These are phyloP conservation scores for Drosophila gaucha DNA, from an alignment of 2,888 invertebrate species.

Conservation along the genomic window DNA sequence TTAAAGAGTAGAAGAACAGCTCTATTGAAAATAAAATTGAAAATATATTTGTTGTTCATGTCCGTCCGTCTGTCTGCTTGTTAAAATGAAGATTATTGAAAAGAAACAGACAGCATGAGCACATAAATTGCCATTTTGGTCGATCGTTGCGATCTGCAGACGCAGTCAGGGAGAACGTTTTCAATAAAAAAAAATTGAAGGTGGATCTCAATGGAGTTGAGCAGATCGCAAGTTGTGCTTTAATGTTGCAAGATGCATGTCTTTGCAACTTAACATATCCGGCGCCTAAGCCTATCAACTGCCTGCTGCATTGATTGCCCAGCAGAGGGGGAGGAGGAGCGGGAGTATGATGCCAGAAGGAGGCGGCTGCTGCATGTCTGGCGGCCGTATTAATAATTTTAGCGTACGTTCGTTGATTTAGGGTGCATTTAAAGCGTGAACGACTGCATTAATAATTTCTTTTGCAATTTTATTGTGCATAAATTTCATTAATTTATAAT, in stretches of 20 bases:
- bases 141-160: slow-evolving; percentile 15
- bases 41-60: too few relatives aligned
- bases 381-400: slow-evolving; percentile 63
- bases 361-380: slow-evolving; percentile 54
- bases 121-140: slow-evolving; percentile 28
- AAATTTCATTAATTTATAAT: slow-evolving; percentile 85
- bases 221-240: slow-evolving; percentile 47
- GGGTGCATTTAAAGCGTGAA: slow-evolving; percentile 85
- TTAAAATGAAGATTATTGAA: slow-evolving; percentile 9
- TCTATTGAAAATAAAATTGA: not conserved
- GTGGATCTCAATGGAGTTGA: slow-evolving; percentile 29
- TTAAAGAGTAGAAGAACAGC: not conserved
- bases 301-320: slow-evolving; percentile 20
- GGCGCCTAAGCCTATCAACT: slow-evolving; percentile 71
- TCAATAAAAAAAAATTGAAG: slow-evolving; percentile 12
- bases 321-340: not conserved
- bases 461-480: slow-evolving; percentile 85
- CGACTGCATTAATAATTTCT: slow-evolving; percentile 85
- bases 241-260: slow-evolving; percentile 67
- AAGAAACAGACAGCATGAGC: slow-evolving; percentile 15
- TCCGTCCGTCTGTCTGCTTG: not conserved
- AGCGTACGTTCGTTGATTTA: slow-evolving; percentile 83
- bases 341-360: not conserved
- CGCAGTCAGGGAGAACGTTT: slow-evolving; percentile 2
- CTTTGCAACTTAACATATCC: slow-evolving; percentile 77